Percentiles rank a stretch among this genome's conserved stretches.
Evolutionary conservation across 2,888 invertebrate genomes (phyloP).

Genomic region (Eupithecia subfuscata): DNA sequence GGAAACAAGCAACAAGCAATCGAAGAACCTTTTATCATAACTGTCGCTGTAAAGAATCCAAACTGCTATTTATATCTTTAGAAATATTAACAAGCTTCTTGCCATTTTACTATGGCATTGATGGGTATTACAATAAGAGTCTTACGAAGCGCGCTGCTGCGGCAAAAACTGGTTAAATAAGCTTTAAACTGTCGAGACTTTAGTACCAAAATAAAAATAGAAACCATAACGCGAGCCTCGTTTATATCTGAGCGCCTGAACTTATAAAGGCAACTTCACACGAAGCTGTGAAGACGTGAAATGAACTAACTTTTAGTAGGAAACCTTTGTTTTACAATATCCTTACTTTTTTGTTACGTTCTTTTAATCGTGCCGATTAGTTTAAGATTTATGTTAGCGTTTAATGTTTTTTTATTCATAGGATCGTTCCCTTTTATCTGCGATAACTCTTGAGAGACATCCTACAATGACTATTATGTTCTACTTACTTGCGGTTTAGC

Average conservation of each 20-base stretch:
- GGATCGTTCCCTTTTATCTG: background rate
- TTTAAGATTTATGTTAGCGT: background rate
- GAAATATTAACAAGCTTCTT: constrained; percentile 64
- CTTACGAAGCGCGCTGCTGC: constrained; percentile 49
- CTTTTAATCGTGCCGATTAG: background rate
- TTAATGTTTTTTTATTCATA: background rate
- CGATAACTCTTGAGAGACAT: background rate
- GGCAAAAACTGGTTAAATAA: constrained; percentile 63
- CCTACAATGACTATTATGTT: background rate
- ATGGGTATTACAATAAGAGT: constrained; percentile 62
- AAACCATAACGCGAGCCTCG: constrained; percentile 31
- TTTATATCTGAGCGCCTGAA: constrained; percentile 36
- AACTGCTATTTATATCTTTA: constrained; percentile 58
- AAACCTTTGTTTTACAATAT: constrained; percentile 1
- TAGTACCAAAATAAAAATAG: constrained; percentile 50
- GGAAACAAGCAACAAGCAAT: constrained; percentile 2
- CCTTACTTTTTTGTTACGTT: background rate
- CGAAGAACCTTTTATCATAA: background rate
- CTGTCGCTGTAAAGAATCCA: background rate
- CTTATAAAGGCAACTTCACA: constrained; percentile 32
- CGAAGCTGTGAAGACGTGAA: constrained; percentile 1
- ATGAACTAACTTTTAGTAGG: constrained; percentile 1
- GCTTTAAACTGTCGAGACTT: constrained; percentile 51
- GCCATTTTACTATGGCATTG: constrained; percentile 65
- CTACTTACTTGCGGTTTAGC: background rate